These are phyloP conservation scores for Melanerpes aurifrons DNA, from an alignment of 2,113 vertebrate genomes.

Conservation along the genomic window DNA sequence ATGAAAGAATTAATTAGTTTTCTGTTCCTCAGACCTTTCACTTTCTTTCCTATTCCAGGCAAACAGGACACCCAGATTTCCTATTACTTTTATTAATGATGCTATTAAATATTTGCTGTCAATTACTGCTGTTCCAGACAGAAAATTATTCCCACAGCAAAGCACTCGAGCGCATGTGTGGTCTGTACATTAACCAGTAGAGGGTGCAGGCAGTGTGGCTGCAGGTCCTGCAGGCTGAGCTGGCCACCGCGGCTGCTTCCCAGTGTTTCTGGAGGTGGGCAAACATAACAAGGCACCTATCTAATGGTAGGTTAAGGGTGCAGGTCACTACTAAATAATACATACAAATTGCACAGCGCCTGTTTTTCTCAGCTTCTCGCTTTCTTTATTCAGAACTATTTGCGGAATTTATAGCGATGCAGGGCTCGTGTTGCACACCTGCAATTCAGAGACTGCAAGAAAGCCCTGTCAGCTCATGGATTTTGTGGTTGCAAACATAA, in stretches of 20 bases:
- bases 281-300: background rate
- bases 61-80: background rate
- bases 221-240: background rate
- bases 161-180: background rate
- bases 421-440: background rate
- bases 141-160: background rate
- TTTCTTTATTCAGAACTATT: background rate
- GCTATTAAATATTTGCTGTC: background rate
- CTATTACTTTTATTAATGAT: background rate
- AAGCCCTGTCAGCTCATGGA: background rate
- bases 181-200: slow-evolving; percentile 44
- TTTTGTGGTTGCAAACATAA: fast-evolving
- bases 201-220: slow-evolving; percentile 57
- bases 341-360: background rate
- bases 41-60: background rate
- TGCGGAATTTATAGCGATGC: background rate
- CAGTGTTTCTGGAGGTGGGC: background rate
- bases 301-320: fast-evolving
- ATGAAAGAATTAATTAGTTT: background rate
- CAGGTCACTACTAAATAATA: background rate
- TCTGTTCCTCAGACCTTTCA: background rate
- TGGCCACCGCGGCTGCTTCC: background rate
- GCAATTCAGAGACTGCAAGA: background rate
- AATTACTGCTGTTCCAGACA: background rate
- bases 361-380: background rate